These are phyloP conservation scores for Tiaroga cobitis DNA, from an alignment of 2,797 vertebrate species.

Conservation along the genomic window DNA sequence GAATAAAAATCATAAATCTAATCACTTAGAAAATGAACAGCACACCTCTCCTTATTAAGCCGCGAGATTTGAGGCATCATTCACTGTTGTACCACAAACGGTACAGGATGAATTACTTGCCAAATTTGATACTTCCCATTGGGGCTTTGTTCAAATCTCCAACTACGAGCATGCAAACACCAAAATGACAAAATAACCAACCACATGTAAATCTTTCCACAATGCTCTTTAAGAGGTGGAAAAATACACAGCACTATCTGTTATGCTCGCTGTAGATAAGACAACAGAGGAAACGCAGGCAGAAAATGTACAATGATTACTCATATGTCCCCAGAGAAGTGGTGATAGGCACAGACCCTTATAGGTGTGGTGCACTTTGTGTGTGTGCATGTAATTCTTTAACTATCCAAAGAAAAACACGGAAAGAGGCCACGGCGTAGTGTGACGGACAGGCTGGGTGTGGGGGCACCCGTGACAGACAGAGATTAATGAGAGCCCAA, in stretches of 20 bases:
- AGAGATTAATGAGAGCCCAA: slow-evolving; percentile 67
- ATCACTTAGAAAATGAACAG: background rate
- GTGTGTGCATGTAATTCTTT: slow-evolving; percentile 44
- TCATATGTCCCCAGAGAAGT: slow-evolving; percentile 20
- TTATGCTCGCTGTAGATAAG: slow-evolving; percentile 42
- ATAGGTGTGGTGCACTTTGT: slow-evolving; percentile 26
- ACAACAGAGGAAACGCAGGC: slow-evolving; percentile 41
- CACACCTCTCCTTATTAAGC: slow-evolving; percentile 1
- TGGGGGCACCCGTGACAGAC: slow-evolving; percentile 60
- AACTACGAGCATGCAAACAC: background rate
- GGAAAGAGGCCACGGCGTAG: slow-evolving; percentile 25
- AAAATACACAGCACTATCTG: slow-evolving; percentile 33
- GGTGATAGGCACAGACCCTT: slow-evolving; percentile 24
- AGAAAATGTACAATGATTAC: slow-evolving; percentile 27
- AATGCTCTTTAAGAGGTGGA: slow-evolving; percentile 26
- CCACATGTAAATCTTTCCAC: slow-evolving; percentile 20
- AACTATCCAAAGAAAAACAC: slow-evolving; percentile 55
- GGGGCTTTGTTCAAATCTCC: background rate
- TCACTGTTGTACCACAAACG: background rate
- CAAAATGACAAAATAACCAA: background rate
- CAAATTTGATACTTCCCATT: background rate
- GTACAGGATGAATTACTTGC: background rate
- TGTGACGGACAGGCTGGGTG: slow-evolving; percentile 58
- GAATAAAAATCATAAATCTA: background rate
- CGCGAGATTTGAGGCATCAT: background rate